A percentile compares a stretch with the other conserved stretches of the same genome.
These are phyloP conservation scores for Cynopterus brachyotis DNA, from an alignment of 2,113 vertebrate genomes.

Conservation along the genomic window DNA sequence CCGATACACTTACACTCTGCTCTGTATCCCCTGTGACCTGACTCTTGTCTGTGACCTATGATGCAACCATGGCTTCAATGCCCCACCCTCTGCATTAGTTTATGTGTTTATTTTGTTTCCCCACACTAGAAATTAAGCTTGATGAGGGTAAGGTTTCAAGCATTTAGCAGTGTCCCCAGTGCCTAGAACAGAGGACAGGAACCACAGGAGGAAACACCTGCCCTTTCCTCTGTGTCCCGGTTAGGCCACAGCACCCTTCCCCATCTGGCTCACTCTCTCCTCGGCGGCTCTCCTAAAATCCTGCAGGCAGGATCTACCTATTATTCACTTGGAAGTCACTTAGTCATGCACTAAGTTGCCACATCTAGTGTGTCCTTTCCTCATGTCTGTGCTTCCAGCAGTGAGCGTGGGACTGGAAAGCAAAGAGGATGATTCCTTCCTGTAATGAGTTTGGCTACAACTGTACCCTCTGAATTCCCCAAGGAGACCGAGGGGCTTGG, in stretches of 20 bases:
- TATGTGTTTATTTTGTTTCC: not conserved
- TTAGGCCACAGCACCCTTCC: not conserved
- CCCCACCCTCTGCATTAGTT: not conserved
- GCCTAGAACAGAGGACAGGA: not conserved
- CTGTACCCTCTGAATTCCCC: not conserved
- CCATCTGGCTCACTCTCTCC: not conserved
- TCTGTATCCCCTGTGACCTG: not conserved
- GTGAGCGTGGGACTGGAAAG: not conserved
- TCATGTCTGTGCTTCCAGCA: not conserved
- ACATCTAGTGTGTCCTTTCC: not conserved
- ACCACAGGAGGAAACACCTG: not conserved
- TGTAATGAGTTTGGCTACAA: not conserved
- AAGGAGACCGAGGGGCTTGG: not conserved
- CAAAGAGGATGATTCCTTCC: not conserved
- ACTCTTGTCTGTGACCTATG: not conserved
- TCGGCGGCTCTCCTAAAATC: not conserved
- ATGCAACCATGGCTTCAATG: not conserved
- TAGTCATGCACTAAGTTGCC: not conserved
- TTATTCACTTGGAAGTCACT: not conserved
- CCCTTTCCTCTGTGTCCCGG: no score
- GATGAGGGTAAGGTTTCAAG: not conserved
- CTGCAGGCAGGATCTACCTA: no score
- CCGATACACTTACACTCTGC: not conserved
- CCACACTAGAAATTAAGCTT: not conserved
- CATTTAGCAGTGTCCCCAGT: not conserved